Conservation (phyloP, 1,140 invertebrate species). For the Sminthurinus signatus region DNA sequence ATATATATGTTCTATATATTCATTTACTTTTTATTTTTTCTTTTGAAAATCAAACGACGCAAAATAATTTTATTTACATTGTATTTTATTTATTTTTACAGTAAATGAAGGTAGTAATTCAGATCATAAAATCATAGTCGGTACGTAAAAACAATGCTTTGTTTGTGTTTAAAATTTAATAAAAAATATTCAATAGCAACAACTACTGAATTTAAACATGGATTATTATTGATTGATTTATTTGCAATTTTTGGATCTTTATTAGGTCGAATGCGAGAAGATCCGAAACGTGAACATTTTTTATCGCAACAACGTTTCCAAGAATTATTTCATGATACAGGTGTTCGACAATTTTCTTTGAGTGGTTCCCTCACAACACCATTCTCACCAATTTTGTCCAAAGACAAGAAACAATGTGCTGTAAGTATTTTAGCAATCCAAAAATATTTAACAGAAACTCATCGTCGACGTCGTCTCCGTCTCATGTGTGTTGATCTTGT, state of each 20-base stretch:
- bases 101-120: neutral
- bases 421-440: neutral
- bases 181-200: too few relatives aligned
- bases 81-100: neutral
- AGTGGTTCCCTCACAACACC: conserved; percentile 1
- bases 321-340: conserved; percentile 2
- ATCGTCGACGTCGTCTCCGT: neutral
- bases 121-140: conserved; percentile 15
- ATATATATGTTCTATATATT: neutral
- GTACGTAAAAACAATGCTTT: conserved; percentile 10
- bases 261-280: too few relatives aligned
- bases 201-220: too few relatives aligned
- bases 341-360: neutral
- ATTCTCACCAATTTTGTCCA: neutral
- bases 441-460: neutral
- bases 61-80: neutral
- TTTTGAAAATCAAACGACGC: too few relatives aligned
- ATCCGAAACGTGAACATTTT: conserved; percentile 7
- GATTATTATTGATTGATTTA: neutral
- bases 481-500: neutral
- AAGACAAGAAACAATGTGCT: neutral
- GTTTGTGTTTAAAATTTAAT: too few relatives aligned
- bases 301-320: conserved; percentile 12
- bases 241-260: neutral
- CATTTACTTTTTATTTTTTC: neutral